Evolutionary conservation across 1,140 invertebrate genomes (phyloP), one percentile per base, ranked within the genome.

Genomic region (Drosophila lini): DNA sequence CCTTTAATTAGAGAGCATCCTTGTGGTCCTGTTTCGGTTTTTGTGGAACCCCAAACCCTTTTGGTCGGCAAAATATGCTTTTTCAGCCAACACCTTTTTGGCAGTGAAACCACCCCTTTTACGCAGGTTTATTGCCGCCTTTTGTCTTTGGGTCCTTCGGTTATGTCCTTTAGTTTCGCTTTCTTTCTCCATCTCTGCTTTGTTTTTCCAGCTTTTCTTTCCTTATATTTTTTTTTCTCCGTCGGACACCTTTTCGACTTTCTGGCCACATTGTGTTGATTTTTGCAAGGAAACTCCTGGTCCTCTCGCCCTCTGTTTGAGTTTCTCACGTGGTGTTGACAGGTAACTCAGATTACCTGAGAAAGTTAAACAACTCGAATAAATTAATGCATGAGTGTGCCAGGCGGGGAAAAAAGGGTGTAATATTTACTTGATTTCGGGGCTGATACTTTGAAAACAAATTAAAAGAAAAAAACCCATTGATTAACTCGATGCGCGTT

Each of bases 1-100:
- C 8, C 0, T 9, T 16, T 25, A 15, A 10, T 34, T 10, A 15
- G 6, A 69, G 65, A 67, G 65, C 41, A 53, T 53, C 15, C 25
- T 8, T 8, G 9, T 0, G 2, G 45, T 9, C 45, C 13, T 47
- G 15, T 47, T 47, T 47, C 13, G 0, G 3, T 40, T 10, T 47
- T 22, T 22, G 22, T 22, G 22, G 22, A 22, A 22, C 22, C 34
- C 61, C 71, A 82, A 88, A 82, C 83, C 83, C 76, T 88, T 88
- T 85, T 40, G 58, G 58, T 57, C 44, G 48, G 34, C 69, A 76
- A 86, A 85, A 86, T 85, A 85, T 86, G 82, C 53, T 86, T 85
- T 62, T 78, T 69, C n/a, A 34, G 69, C 50, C 74, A 58, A 59
- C 58, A 32, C 47, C 59, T 40, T 52, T 48, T 53, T 7, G 41